Conservation (phyloP, 1,140 invertebrate species). For the Bombus impatiens region DNA sequence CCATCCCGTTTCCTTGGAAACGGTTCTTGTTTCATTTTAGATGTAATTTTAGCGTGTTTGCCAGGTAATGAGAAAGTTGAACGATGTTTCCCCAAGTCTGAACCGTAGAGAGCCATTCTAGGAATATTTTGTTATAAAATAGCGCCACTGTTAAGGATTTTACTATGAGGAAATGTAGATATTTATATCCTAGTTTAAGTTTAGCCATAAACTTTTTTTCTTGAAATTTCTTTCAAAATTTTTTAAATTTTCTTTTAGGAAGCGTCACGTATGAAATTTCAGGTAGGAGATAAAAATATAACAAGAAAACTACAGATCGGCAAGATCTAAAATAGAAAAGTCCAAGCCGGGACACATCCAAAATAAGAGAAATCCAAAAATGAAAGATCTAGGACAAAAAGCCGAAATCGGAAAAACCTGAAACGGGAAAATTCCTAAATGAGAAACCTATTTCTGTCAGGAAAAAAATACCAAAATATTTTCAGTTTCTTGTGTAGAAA, state of each 20-base stretch:
- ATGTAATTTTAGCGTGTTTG: background rate
- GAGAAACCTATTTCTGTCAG: background rate
- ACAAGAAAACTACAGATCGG: too few relatives aligned
- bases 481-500: background rate
- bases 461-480: background rate
- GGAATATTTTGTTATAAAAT: background rate
- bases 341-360: too few relatives aligned
- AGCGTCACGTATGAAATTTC: background rate
- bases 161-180: background rate
- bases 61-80: background rate
- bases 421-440: background rate
- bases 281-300: background rate
- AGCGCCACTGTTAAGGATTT: background rate
- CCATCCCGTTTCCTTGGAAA: background rate
- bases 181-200: too few relatives aligned
- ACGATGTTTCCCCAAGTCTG: background rate
- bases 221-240: background rate
- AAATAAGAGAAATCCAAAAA: background rate
- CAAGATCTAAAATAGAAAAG: too few relatives aligned
- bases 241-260: background rate
- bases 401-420: background rate
- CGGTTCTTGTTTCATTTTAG: background rate
- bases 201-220: background rate
- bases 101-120: background rate
- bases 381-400: background rate